Evolutionary conservation across 2,113 vertebrate species (phyloP), one percentile per base, ranked within the genome.

Genomic region (Antennarius striatus): DNA sequence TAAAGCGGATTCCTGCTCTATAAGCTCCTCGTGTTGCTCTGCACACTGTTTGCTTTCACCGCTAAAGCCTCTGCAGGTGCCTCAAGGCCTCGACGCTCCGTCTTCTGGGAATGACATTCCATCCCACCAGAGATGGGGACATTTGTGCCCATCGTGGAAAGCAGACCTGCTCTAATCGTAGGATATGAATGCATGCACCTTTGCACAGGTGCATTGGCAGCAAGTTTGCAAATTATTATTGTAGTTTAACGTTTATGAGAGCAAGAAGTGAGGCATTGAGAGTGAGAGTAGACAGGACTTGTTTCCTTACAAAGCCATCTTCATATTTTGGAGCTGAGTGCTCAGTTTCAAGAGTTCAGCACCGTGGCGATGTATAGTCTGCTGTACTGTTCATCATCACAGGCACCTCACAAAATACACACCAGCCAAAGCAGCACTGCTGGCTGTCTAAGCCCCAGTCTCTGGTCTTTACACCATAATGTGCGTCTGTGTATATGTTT

Each of bases 381-480:
- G 68, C 75, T 80, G 62, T 10, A 6, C 88, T 91, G 90, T 66
- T 85, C 79, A 65, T 73, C 86, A 68, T 91, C 88, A 91, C 72
- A 80, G 63, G 40, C 90, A 89, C 90, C 86, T 88, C 82, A 17
- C 86, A 87, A 86, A 90, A 68, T 61, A 71, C 74, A 86, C 82
- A 45, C 17, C 40, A 46, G 77, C 64, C 70, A 68, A 40, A 59
- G 15, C 64, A 63, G 63, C 68, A 6, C 56, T 13, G 43, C 72
- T 46, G 48, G 28, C 70, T 65, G 67, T 61, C 63, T 68, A 17
- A 65, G 55, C 55, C 48, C 10, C 1, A 55, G 30, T 47, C 77
- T 54, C 58, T 30, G 48, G 65, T 67, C 60, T 83, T 76, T 51
- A 69, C 70, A 51, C 47, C 22, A 13, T 1, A 0, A 4, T 10